A percentile compares a stretch with the other conserved stretches of the same genome.
Conservation (phyloP, 2,888 invertebrate species). For the Drosophila seclusa region DNA sequence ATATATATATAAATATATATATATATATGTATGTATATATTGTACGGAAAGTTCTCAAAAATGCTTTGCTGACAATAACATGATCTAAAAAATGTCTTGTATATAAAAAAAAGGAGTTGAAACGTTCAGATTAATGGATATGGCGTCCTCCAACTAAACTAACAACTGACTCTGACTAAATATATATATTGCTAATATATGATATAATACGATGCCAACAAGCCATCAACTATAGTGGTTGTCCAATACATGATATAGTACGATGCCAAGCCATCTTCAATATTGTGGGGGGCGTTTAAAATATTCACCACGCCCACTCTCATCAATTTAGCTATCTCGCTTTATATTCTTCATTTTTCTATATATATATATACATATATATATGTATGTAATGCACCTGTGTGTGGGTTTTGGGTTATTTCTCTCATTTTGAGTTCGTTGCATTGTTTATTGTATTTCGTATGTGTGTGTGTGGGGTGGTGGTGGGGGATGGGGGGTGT, state of each 20-base stretch:
- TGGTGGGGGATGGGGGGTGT: no score
- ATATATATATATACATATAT: conserved; percentile 7
- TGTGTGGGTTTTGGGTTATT: conserved; percentile 35
- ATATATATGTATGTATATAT: conserved; percentile 15
- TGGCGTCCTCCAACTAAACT: conserved; percentile 40
- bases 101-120: conserved; percentile 33
- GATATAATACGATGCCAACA: conserved; percentile 1
- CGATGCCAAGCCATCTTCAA: not conserved
- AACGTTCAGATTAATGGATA: conserved; percentile 25
- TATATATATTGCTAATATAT: conserved; percentile 26
- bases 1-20: conserved; percentile 3
- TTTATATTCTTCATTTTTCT: conserved; percentile 1
- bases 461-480: conserved; percentile 37
- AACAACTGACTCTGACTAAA: conserved; percentile 35
- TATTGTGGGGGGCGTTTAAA: conserved; percentile 15
- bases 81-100: conserved; percentile 44
- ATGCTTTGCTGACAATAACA: conserved; percentile 63
- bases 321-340: conserved; percentile 6
- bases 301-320: conserved; percentile 27
- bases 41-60: conserved; percentile 47
- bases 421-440: conserved; percentile 64
- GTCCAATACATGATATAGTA: conserved; percentile 13
- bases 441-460: conserved; percentile 56
- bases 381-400: conserved; percentile 59
- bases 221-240: not conserved